A percentile compares a stretch with the other conserved stretches of the same genome.
Evolutionary conservation across 2,113 vertebrate species (phyloP).

Genomic region (Scolopax mira): DNA sequence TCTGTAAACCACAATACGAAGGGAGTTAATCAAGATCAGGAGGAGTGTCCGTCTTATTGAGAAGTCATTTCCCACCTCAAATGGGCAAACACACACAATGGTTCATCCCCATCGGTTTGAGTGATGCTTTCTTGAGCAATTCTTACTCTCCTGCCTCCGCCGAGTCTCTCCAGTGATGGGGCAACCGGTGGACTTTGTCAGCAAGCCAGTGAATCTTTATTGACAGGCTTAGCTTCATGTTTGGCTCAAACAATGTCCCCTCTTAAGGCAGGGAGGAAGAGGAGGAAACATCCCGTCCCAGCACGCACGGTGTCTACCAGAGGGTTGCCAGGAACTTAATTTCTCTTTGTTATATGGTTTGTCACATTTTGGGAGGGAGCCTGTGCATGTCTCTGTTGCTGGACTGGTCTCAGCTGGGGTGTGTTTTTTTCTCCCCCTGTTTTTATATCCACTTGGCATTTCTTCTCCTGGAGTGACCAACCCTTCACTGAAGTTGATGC

Average conservation of each 20-base stretch:
- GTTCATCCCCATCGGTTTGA: not conserved
- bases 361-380: not conserved
- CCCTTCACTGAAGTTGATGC: not conserved
- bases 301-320: not conserved
- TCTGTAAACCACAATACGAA: conserved; percentile 57
- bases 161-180: not conserved
- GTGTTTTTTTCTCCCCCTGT: not conserved
- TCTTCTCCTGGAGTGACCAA: not conserved
- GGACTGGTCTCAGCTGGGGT: not conserved
- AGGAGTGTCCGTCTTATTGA: conserved; percentile 13
- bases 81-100: conserved; percentile 43
- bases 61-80: conserved; percentile 46
- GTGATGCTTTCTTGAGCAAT: conserved; percentile 22
- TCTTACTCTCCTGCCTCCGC: not conserved
- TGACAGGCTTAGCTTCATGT: not conserved
- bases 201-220: not conserved
- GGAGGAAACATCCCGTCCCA: not conserved
- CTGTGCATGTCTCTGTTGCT: not conserved
- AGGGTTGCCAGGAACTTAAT: not conserved
- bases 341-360: not conserved
- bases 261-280: not conserved
- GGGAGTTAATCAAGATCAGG: conserved; percentile 64
- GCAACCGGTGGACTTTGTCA: not conserved
- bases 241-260: not conserved
- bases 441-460: not conserved